Conservation (phyloP, 2,888 invertebrate genomes). For the Salticus scenicus region DNA sequence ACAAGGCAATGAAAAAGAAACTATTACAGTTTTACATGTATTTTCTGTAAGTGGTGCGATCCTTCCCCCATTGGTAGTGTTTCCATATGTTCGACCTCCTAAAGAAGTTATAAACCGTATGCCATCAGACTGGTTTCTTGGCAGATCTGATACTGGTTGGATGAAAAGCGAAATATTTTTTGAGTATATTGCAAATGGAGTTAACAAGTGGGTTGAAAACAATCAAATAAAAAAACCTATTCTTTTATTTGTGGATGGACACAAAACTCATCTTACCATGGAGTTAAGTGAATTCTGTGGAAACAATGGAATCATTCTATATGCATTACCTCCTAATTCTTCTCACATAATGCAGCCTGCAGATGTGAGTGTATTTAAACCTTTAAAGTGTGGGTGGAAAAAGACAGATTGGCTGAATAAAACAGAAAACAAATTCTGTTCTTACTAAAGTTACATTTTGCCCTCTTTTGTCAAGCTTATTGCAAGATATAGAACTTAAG, state of each 20-base stretch:
- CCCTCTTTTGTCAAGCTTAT: no score
- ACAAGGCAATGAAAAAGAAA: slow-evolving; percentile 1
- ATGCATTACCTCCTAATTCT: background rate
- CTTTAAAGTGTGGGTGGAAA: no score
- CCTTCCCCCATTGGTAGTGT: background rate
- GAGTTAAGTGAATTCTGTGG: background rate
- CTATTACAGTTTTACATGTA: background rate
- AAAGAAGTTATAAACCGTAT: background rate
- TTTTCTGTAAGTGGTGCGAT: background rate
- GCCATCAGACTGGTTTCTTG: no score
- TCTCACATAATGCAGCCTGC: slow-evolving; percentile 8
- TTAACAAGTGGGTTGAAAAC: background rate
- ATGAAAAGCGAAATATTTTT: slow-evolving; percentile 4
- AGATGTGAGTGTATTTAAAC: no score
- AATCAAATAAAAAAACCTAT: slow-evolving; percentile 6
- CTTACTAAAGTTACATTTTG: no score
- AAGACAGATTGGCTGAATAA: no score
- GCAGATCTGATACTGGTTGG: no score
- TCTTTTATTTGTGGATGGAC: background rate
- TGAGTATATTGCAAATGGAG: slow-evolving; percentile 10
- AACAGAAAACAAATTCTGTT: no score
- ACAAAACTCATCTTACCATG: no score
- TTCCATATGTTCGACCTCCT: background rate
- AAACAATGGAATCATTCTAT: background rate
- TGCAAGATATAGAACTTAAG: no score